phyloP scores from a whole-genome alignment of 1,140 invertebrate genomes.

The Habropoda laboriosa region DNA sequence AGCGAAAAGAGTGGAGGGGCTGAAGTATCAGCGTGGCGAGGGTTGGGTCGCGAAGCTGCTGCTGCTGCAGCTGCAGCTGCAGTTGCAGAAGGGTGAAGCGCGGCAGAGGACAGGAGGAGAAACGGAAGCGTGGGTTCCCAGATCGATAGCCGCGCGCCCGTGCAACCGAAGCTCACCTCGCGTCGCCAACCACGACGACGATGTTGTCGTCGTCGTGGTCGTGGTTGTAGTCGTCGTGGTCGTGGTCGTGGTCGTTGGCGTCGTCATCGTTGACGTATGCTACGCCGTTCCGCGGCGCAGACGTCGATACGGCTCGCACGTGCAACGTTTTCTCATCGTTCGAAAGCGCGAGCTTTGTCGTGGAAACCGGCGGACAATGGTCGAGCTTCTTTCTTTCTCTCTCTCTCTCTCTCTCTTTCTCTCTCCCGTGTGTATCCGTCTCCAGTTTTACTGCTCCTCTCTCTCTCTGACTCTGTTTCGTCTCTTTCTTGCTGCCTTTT shows the following conservation, averaged over 20 bases:
- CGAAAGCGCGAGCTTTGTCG: slow-evolving; percentile 60
- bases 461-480: no score
- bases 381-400: slow-evolving; percentile 25
- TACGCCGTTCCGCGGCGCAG: slow-evolving; percentile 48
- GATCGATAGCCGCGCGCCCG: slow-evolving; percentile 73
- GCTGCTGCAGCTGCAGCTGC: slow-evolving; percentile 59
- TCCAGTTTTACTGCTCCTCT: neutral
- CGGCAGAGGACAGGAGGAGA: slow-evolving; percentile 56
- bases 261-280: slow-evolving; percentile 34
- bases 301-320: slow-evolving; percentile 72
- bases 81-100: slow-evolving; percentile 56
- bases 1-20: slow-evolving; percentile 27
- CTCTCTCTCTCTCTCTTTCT: neutral
- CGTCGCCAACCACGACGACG: slow-evolving; percentile 50
- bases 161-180: slow-evolving; percentile 68
- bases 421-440: neutral
- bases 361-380: slow-evolving; percentile 44
- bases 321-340: slow-evolving; percentile 69
- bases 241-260: slow-evolving; percentile 9
- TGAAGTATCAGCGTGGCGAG: slow-evolving; percentile 41
- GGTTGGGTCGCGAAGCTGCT: slow-evolving; percentile 45
- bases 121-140: slow-evolving; percentile 69
- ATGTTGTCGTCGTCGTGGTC: slow-evolving; percentile 29
- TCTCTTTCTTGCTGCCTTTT: neutral
- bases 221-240: neutral